Base-by-base conservation (phyloP, 2,888 invertebrate species). In the Brachyopa scutellaris region DNA sequence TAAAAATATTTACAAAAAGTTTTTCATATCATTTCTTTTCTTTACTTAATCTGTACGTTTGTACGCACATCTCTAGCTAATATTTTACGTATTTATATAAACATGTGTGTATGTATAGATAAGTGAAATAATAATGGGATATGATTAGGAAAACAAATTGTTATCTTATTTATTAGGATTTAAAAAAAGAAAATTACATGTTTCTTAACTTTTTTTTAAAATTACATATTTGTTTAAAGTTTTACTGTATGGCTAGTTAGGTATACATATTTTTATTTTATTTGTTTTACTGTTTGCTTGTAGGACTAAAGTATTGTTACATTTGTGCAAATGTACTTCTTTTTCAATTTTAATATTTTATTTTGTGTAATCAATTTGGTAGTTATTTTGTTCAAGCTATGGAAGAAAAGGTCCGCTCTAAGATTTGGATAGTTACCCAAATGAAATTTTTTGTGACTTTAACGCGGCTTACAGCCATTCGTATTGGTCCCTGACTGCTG, bases 1-100 rank as follows among this genome's bases (percentile, higher is more conserved):
- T 70, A 62, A 61, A 66, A 64, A 40, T 74, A 74, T 74, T 57
- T 74, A 74, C 73, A 74, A 66, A 74, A 73, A 31, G 5, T 17
- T 36, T n/a, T 19, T 7, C n/a, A 7, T 4, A 2, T 11, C 33
- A 3, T 26, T 23, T 40, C 38, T 62, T 23, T 31, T 33, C 19
- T 45, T 17, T 47, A 36, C n/a, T n/a, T 53, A 7, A 26, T 70
- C 59, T 61, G 51, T 61, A 33, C 61, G 26, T 26, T 26, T 26
- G 26, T n/a, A n/a, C n/a, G n/a, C n/a, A n/a, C n/a, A 33, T 17
- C n/a, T 40, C 31, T 49, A 42, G 33, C 9, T 62, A 55, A 62
- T 73, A 53, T 33, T 57, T 45, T 69, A 57, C 36, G 55, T 57
- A 69, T 36, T 55, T 33, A 40, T 53, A 17, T 23, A 19, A 15